phyloP scores from a whole-genome alignment of 2,888 invertebrate genomes.

The Abscondita cerata region DNA sequence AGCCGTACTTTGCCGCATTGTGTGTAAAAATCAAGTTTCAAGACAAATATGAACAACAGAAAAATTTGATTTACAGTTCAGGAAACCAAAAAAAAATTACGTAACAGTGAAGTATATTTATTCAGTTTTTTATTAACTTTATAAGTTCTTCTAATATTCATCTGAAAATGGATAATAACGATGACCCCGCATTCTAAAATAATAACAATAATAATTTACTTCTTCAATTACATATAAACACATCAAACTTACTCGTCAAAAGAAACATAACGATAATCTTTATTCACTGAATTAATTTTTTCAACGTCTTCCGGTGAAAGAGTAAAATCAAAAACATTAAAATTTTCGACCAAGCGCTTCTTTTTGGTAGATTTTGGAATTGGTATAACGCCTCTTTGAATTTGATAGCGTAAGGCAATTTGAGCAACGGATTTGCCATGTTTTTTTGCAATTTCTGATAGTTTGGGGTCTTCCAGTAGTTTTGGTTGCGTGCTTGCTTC shows the following conservation, averaged over 20 bases:
- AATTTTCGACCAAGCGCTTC: constrained; percentile 71
- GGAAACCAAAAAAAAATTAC: no score
- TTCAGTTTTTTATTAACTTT: no score
- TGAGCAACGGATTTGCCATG: constrained; percentile 74
- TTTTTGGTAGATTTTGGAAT: constrained; percentile 85
- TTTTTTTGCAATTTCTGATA: constrained; percentile 67
- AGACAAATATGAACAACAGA: no score
- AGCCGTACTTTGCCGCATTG: no score
- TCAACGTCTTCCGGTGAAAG: constrained; percentile 71
- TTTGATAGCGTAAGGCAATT: constrained; percentile 68
- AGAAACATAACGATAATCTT: constrained; percentile 72
- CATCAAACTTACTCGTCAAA: constrained; percentile 64
- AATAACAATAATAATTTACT: no score
- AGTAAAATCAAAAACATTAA: constrained; percentile 77
- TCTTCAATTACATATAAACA: no score
- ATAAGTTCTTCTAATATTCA: not conserved
- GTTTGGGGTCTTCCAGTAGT: constrained; percentile 74
- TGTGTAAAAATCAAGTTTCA: no score
- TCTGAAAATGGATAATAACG: not conserved
- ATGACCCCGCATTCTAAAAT: constrained; percentile 1
- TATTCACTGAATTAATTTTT: constrained; percentile 72
- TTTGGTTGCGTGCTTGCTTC: constrained; percentile 78
- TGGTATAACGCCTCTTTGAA: constrained; percentile 74
- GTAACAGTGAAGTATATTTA: no score
- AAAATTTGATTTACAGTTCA: no score